Percentiles rank a stretch among this genome's conserved stretches.
Evolutionary conservation across 2,797 vertebrate genomes (phyloP).

Genomic region (Selene dorsalis): DNA sequence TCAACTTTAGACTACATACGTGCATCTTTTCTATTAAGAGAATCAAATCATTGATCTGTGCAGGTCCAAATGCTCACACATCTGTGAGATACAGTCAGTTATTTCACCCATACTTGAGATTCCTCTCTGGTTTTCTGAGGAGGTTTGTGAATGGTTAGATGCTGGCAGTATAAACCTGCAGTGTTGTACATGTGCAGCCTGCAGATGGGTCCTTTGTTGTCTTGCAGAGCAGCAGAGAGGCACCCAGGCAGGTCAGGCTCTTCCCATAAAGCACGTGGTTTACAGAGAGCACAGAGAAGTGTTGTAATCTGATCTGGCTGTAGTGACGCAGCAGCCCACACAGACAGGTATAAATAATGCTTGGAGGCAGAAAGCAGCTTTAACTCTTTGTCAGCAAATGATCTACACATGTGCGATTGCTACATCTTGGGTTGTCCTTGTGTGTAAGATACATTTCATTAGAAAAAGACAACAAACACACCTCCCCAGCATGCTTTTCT

Average conservation of each 20-base stretch:
- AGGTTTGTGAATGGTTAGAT: neutral
- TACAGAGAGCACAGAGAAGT: conserved; percentile 36
- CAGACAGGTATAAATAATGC: neutral
- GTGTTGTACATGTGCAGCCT: conserved; percentile 7
- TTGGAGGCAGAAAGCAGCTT: neutral
- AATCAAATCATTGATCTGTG: too few relatives aligned
- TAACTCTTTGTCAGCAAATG: neutral
- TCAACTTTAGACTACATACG: neutral
- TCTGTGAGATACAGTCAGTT: neutral
- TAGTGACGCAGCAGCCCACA: neutral
- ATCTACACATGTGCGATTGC: neutral
- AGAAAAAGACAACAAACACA: too few relatives aligned
- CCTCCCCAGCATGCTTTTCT: conserved; percentile 44
- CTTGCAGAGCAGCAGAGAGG: neutral
- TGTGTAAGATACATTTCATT: conserved; percentile 14
- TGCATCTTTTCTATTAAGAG: neutral
- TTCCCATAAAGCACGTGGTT: conserved; percentile 72
- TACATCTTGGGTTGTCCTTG: neutral
- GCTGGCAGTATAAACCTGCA: neutral
- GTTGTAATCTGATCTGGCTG: conserved; percentile 52
- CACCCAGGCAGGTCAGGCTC: conserved; percentile 12
- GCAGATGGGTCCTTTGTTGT: conserved; percentile 4
- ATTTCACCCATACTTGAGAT: neutral
- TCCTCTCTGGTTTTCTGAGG: neutral
- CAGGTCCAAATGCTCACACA: neutral